Evolutionary conservation across 2,113 vertebrate species (phyloP), one percentile per base, ranked within the genome.

Genomic region (Oncorhynchus tshawytscha): DNA sequence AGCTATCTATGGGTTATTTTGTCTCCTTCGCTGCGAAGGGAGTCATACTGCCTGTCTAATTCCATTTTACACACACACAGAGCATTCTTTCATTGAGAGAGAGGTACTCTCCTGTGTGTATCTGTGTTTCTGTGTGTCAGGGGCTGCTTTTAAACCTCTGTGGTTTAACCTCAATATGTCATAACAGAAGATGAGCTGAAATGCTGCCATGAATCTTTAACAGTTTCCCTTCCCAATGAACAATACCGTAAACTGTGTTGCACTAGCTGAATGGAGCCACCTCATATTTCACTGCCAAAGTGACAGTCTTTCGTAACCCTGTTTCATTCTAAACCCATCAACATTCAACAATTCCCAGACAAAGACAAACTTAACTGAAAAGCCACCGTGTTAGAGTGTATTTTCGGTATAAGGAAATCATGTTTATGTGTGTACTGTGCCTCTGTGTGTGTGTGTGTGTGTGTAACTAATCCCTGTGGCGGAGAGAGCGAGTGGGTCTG

Each of bases 1-100:
- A 16, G 67, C 69, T 67, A 81, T 80, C 79, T 81, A 73, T n/a
- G 74, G 77, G 83, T 82, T 84, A 84, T 88, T 86, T 45, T 45
- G 85, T 86, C 81, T 85, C 83, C 74, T 81, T 71, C 51, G 67
- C 72, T 69, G 45, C 73, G 70, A 75, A 64, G 66, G 74, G 72
- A 78, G 15, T 59, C 60, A 15, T 71, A 62, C 51, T 54, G 51
- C 24, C 67, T 20, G 67, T 59, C 80, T 81, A 83, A 85, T 85
- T 83, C 71, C 72, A 78, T 72, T 81, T 77, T 73, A 64, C 78
- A 72, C 62, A 75, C 71, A 66, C 60, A 74, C 71, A 67, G n/a
- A 54, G 73, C 75, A 69, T 74, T 82, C 82, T 84, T 80, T 76
- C 51, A 20, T 18, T n/a, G 27, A 68, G 59, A 18, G 59, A 70